Evolutionary conservation across 2,888 invertebrate species (phyloP), one percentile per base, ranked within the genome.

Genomic region (Ochlodes sylvanus): DNA sequence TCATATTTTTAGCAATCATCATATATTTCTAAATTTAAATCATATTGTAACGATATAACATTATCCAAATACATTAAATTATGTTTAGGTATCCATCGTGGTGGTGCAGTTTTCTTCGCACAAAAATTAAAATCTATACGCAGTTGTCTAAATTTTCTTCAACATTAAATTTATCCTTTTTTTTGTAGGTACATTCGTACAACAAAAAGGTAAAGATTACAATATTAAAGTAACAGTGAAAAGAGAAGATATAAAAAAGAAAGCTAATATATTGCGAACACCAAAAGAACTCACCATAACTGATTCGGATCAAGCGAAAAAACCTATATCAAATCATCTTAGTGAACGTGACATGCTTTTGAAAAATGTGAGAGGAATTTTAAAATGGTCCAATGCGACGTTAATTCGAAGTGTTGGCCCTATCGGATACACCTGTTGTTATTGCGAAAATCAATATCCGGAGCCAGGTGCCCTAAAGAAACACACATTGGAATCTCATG

Each of bases 321-420:
- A 44, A 15, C 10, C n/a, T 15, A 15, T 14, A 44, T 15, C 44
- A 44, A 15, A 9, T 44, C 44, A 15, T n/a, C 3, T 3, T n/a
- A 2, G n/a, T 0, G 47, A 58, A 54, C 58, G 58, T 32, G 42
- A 17, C 14, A 32, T 42, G 14, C n/a, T 60, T 27, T 15, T 42
- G 9, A 19, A 15, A 14, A 87, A 87, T 69, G 70, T 87, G 10
- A 79, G 70, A 61, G 71, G 79, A 27, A 81, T 88, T 19, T 72
- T 88, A 17, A 72, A 79, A 0, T 78, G 82, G 61, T 87, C 88
- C 0, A 88, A 88, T 61, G 87, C 88, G 0, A 87, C 72, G 17
- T 83, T 83, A 0, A 82, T 88, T 14, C 74, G 82, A 61, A 71
- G 73, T 21, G 79, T 82, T 61, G 81, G 82, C 67, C 72, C 75